Base-by-base conservation (phyloP, 2,113 vertebrate species). In the Oceanites oceanicus region DNA sequence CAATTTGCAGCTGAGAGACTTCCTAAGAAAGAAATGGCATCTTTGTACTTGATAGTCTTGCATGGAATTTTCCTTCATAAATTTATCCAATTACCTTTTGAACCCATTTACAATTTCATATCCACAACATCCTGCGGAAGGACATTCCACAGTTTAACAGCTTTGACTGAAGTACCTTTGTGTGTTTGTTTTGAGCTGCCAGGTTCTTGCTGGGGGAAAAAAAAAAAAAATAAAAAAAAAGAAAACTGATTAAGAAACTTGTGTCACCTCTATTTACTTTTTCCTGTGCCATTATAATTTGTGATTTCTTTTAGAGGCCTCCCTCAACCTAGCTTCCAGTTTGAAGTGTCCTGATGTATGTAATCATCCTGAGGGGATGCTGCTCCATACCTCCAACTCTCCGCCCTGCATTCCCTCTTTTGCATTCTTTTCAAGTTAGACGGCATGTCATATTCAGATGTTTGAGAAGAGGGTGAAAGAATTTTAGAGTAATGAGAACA, bases 71-170 rank as follows among this genome's bases (percentile, higher is more conserved):
- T 96, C 96, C 94, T 87, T 81, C 89, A 86, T 63, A 81, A 77
- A 89, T 84, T 34, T 50, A 67, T 67, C 38, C 79, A 55, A 34
- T 94, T 89, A 87, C 89, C 76, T 94, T 95, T 91, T 92, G 91
- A 96, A 91, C 76, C 29, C 91, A 87, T 92, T 84, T 92, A 77
- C 84, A 94, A 72, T 86, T 77, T 34, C 1, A 4, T 45, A 84
- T 80, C 76, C 86, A 92, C 80, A 94, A 96, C 91, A 96, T 96
- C 95, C 96, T 84, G 93, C 62, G 91, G 91, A 94, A 94, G 93
- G 93, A 96, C 89, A 95, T 94, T 95, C 94, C 95, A 91, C 61
- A 94, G 83, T 65, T 71, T 61, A 86, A 62, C 74, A 40, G 86
- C 67, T 86, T 92, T 86, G 84, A 71, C 68, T 52, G 18, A 50